Evolutionary conservation across 2,113 vertebrate genomes (phyloP).

Genomic region (Xiphophorus hellerii): DNA sequence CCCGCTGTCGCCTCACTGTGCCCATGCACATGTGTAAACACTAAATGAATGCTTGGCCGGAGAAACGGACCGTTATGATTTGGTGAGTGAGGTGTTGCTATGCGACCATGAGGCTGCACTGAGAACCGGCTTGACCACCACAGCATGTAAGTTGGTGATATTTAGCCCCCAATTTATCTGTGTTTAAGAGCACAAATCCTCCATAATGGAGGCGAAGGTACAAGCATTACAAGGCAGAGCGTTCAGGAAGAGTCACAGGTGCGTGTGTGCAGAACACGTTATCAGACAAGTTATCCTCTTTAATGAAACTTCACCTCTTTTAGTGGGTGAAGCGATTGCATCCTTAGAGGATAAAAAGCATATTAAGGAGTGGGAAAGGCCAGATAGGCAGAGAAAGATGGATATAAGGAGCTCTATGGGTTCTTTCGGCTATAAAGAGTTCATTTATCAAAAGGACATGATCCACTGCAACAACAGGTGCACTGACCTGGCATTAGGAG

Average conservation of each 20-base stretch:
- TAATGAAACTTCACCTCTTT: constrained; percentile 18
- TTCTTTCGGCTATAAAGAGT: constrained; percentile 43
- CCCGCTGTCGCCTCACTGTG: constrained; percentile 39
- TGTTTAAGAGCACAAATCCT: constrained; percentile 25
- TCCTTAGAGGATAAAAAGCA: constrained; percentile 61
- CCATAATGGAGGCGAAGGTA: constrained; percentile 15
- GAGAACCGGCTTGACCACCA: constrained; percentile 39
- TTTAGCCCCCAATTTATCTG: constrained; percentile 38
- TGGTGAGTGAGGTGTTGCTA: constrained; percentile 50
- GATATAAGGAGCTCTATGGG: constrained; percentile 49
- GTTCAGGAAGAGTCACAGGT: constrained; percentile 10
- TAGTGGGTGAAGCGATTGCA: constrained; percentile 30
- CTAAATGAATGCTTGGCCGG: constrained; percentile 11
- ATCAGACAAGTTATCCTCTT: neutral
- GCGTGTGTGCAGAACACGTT: neutral
- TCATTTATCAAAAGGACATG: constrained; percentile 62
- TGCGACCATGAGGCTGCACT: constrained; percentile 34
- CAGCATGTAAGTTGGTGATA: constrained; percentile 19
- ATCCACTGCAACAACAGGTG: constrained; percentile 45
- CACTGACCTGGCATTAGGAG: constrained; percentile 38
- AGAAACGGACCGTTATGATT: constrained; percentile 31
- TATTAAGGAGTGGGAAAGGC: constrained; percentile 50
- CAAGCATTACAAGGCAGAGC: neutral
- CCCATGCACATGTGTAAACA: constrained; percentile 1
- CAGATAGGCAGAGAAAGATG: constrained; percentile 47